Evolutionary conservation across 2,888 invertebrate genomes (phyloP).

Genomic region (Microdon myrmicae): DNA sequence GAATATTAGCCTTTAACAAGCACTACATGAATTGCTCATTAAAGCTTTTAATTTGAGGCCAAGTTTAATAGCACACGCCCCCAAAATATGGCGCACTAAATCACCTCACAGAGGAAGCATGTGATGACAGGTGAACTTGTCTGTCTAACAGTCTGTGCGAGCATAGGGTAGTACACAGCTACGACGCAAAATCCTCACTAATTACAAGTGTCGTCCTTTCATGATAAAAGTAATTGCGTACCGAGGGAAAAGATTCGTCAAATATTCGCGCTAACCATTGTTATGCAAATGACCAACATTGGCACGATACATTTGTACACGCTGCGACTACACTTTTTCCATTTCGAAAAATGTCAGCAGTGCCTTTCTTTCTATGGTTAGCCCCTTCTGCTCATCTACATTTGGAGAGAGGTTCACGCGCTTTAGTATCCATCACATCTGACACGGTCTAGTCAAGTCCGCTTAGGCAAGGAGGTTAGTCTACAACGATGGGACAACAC

Average conservation of each 20-base stretch:
- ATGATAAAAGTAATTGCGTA: constrained; percentile 40
- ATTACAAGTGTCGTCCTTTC: constrained; percentile 47
- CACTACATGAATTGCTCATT: too few relatives aligned
- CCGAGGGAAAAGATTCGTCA: constrained; percentile 3
- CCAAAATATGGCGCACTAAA: too few relatives aligned
- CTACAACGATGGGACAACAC: constrained; percentile 11
- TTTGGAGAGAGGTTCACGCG: constrained; percentile 43
- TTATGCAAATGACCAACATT: constrained; percentile 66
- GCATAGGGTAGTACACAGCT: too few relatives aligned
- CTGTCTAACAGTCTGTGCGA: too few relatives aligned
- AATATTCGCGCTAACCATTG: constrained; percentile 56
- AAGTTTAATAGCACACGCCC: too few relatives aligned
- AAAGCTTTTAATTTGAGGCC: too few relatives aligned
- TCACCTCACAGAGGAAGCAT: too few relatives aligned
- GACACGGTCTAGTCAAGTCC: constrained; percentile 26
- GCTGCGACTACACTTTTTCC: constrained; percentile 6
- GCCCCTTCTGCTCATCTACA: background rate
- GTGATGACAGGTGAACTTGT: too few relatives aligned
- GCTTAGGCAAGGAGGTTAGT: constrained; percentile 15
- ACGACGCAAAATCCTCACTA: constrained; percentile 33
- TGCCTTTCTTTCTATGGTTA: too few relatives aligned
- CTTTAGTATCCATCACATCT: constrained; percentile 26
- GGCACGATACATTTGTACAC: constrained; percentile 61
- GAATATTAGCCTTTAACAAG: too few relatives aligned
- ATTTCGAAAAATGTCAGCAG: too few relatives aligned